Base-by-base conservation (phyloP, 2,888 invertebrate species). In the Gari tellinella region DNA sequence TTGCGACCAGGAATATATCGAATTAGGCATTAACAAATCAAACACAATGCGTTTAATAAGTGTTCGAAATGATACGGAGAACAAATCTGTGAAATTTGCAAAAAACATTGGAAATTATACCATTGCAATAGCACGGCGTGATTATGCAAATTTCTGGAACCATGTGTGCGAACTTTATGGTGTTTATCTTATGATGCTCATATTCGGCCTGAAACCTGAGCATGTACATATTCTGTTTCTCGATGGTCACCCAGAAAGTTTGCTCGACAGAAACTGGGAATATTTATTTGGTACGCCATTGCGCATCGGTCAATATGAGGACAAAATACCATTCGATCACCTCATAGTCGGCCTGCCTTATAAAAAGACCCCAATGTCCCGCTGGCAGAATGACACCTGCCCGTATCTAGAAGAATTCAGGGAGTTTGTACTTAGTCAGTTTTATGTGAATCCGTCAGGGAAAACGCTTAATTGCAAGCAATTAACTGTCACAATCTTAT, bases 71-170 rank as follows among this genome's bases (percentile, higher is more conserved):
- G 4, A 4, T 7, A 10, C 4, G 5, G 10, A 10, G 5, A 10
- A 31, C 31, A 4, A 10, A 31, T 31, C 31, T 4, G 10, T 7
- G 4, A n/a, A n/a, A n/a, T n/a, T n/a, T n/a, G 4, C 4, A 4
- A 31, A 7, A 31, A 31, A 10, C 10, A 10, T 31, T 4, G 5
- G 10, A 4, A 31, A 31, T 31, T 31, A 31, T 23, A 75, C 75
- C 12, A 46, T 75, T 8, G 70, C 70, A 37, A 70, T 75, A n/a
- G 57, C 43, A 15, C 40, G 75, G 21, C 55, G 58, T 25, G 66
- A 63, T 52, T 75, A 75, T 45, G 75, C 75, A 4, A 75, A 75
- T 46, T 61, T 75, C n/a, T 75, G 63, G 31, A 69, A 75, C 37
- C 52, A 70, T 52, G 70, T 51, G 41, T 40, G 70, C 21, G 70